Evolutionary conservation across 30 jellyfish, hydroid and myxozoan genomes (phyloP).

Genomic region (Sanderia malayensis): DNA sequence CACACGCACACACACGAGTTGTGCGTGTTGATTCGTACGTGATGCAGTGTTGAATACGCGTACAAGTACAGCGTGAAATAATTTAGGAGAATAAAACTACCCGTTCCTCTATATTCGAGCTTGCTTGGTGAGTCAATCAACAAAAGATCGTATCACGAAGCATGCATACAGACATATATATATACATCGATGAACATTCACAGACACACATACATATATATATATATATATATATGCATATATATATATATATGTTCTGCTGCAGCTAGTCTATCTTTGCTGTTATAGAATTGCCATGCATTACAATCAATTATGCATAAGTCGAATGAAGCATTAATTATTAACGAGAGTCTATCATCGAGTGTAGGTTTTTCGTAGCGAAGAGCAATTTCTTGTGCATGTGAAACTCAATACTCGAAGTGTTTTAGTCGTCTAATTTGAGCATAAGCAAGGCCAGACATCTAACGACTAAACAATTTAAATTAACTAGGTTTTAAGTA

Average conservation of each 20-base stretch:
- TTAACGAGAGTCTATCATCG: conserved; percentile 51
- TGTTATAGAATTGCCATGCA: conserved; percentile 30
- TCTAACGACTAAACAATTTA: not conserved
- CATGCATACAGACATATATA: no score
- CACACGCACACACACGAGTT: no score
- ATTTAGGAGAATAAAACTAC: no score
- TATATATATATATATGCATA: no score
- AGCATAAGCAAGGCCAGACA: not conserved
- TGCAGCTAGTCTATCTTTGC: conserved; percentile 33
- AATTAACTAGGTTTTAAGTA: not conserved
- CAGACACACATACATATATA: no score
- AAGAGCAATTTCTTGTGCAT: conserved; percentile 16
- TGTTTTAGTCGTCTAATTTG: not conserved
- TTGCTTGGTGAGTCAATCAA: no score
- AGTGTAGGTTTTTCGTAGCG: conserved; percentile 31
- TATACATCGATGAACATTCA: no score
- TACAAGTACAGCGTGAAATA: no score
- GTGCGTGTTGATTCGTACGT: no score
- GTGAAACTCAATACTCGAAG: conserved; percentile 26
- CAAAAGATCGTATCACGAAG: no score
- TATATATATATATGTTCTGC: not conserved
- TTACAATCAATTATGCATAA: conserved; percentile 53
- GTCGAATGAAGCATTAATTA: conserved; percentile 43
- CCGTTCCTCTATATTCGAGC: no score
- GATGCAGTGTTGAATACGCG: no score